Evolutionary conservation across 2,888 invertebrate species (phyloP).

Genomic region (Harpalus rubripes): DNA sequence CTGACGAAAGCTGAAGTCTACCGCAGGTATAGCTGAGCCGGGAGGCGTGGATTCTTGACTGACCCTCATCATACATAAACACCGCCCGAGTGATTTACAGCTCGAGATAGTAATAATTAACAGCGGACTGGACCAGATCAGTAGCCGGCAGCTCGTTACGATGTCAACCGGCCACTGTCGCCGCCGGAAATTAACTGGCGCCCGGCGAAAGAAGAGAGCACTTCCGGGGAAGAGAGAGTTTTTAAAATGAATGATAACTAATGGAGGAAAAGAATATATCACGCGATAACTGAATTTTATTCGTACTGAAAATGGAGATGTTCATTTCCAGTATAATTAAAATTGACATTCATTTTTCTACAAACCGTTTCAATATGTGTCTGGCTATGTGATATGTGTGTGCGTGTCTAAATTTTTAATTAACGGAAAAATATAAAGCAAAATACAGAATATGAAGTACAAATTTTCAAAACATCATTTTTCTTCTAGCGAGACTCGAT

Average conservation of each 20-base stretch:
- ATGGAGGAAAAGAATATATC: neutral
- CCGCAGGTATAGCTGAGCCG: neutral
- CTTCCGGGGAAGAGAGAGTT: neutral
- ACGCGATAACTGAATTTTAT: neutral
- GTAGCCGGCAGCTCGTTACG: slow-evolving; percentile 63
- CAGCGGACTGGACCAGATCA: slow-evolving; percentile 65
- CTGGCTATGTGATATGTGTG: too few relatives aligned
- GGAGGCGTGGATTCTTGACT: slow-evolving; percentile 47
- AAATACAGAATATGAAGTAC: too few relatives aligned
- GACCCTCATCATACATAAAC: slow-evolving; percentile 67
- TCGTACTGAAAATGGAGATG: neutral
- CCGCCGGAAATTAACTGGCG: slow-evolving; percentile 66
- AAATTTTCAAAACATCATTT: too few relatives aligned
- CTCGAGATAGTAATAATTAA: slow-evolving; percentile 67
- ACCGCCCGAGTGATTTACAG: slow-evolving; percentile 64
- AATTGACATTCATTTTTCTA: neutral
- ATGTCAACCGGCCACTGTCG: slow-evolving; percentile 48
- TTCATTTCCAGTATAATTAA: neutral
- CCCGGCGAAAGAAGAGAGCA: slow-evolving; percentile 32
- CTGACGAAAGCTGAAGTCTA: slow-evolving; percentile 7
- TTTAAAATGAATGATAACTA: neutral
- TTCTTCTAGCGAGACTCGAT: too few relatives aligned
- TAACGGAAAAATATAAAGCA: too few relatives aligned
- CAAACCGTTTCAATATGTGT: too few relatives aligned
- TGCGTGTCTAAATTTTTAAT: too few relatives aligned